Percentiles rank a stretch among this genome's conserved stretches.
Evolutionary conservation across 1,140 invertebrate species (phyloP).

Genomic region (Zaprionus kolodkinae): DNA sequence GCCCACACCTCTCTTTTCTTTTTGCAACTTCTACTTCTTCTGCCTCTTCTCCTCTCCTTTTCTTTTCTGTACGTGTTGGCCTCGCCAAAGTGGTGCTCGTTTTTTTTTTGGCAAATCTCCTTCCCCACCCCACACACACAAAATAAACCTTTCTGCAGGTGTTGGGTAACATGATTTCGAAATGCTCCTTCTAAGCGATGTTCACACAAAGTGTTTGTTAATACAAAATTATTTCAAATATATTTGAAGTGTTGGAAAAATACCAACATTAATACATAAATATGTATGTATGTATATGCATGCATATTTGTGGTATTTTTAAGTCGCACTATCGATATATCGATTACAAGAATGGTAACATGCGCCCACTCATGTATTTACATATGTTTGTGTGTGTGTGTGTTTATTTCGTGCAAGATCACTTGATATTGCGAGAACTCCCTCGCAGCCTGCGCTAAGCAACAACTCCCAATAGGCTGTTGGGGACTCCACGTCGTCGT

Average conservation of each 20-base stretch:
- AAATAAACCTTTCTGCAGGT: slow-evolving; percentile 1
- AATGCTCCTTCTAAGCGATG: neutral
- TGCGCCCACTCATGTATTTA: neutral
- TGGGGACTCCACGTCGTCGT: neutral
- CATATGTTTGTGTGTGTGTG: neutral
- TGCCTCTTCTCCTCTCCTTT: neutral
- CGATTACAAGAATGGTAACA: neutral
- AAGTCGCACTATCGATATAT: neutral
- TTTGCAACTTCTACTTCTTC: neutral
- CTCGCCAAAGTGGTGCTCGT: too few relatives aligned
- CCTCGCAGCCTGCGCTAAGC: neutral
- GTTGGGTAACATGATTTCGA: slow-evolving; percentile 2
- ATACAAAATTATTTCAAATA: too few relatives aligned
- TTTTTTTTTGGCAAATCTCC: too few relatives aligned
- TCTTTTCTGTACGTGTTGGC: too few relatives aligned
- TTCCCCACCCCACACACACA: neutral
- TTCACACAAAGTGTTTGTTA: too few relatives aligned
- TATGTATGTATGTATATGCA: neutral
- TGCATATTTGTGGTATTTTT: neutral
- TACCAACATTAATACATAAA: neutral
- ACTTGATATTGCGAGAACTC: slow-evolving; percentile 1
- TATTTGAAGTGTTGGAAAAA: too few relatives aligned
- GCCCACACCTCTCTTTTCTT: neutral
- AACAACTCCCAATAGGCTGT: neutral
- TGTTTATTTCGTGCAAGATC: slow-evolving; percentile 6